Evolutionary conservation across 2,113 vertebrate genomes (phyloP), one percentile per base, ranked within the genome.

Genomic region (Leptobrachium leishanense): DNA sequence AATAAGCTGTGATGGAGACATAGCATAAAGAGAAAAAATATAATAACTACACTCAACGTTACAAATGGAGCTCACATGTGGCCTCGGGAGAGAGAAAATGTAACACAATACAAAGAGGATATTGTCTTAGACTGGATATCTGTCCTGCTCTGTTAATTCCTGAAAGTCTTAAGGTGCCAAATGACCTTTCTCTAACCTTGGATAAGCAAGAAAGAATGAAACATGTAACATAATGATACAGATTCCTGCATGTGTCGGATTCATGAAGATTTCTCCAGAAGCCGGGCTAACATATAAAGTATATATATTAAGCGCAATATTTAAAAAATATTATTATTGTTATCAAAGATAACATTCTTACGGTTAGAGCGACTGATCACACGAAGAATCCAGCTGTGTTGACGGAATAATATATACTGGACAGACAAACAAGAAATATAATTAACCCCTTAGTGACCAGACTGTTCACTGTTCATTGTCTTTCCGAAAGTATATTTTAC

Each of bases 171-270:
- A 63, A 70, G 68, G 68, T 70, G 76, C 42, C 41, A 40, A 62
- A 77, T 41, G 55, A 46, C 76, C 76, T 77, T 70, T n/a, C 41
- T 50, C 20, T 70, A 62, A 77, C 76, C 76, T 77, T 77, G 75
- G 65, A 41, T 10, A 43, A 41, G 15, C 2, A 41, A 31, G n/a
- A 12, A 39, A 64, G 15, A 71, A 50, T 10, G 68, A 39, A 71
- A 55, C 39, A 46, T 75, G 41, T 6, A 55, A 41, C 39, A 75
- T 41, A 59, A 59, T 59, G 55, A 3, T 75, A 65, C 31, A 50
- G 20, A 41, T 66, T 66, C 7, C 41, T 62, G 20, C 43, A 73
- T 43, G 20, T 15, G 43, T 53, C 50, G 31, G 31, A 6, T 59
- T 15, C 20, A 40, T 31, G 3, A 66, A 75, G 41, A 6, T 12